phyloP scores from a whole-genome alignment of 1,140 invertebrate genomes.

The Anastrepha obliqua region DNA sequence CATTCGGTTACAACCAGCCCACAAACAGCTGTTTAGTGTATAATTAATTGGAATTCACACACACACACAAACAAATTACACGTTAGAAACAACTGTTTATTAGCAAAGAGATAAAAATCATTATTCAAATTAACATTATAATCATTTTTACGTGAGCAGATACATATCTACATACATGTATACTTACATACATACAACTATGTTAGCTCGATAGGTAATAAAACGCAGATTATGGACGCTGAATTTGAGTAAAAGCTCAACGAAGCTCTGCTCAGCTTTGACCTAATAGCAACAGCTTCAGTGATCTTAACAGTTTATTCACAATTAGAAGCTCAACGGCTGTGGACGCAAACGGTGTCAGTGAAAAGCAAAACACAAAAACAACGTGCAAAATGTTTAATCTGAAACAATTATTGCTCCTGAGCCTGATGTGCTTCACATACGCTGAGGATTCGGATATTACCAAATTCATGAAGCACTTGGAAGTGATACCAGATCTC shows the following conservation, averaged over 20 bases:
- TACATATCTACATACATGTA: too few relatives aligned
- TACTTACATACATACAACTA: not conserved
- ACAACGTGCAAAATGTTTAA: constrained; percentile 51
- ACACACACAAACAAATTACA: not conserved
- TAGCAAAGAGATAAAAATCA: not conserved
- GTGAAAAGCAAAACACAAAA: not conserved
- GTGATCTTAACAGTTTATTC: constrained; percentile 19
- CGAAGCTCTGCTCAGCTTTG: not conserved
- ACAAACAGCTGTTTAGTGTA: constrained; percentile 11
- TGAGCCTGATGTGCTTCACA: constrained; percentile 24
- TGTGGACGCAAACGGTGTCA: not conserved
- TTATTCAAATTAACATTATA: constrained; percentile 7
- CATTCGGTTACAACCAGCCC: not conserved
- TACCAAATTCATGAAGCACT: constrained; percentile 64
- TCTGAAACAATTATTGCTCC: constrained; percentile 24
- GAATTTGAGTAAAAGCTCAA: not conserved
- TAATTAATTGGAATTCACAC: constrained; percentile 18
- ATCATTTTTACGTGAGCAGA: not conserved
- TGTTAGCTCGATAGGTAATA: not conserved
- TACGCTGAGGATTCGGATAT: constrained; percentile 63
- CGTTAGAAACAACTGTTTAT: too few relatives aligned
- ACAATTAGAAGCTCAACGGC: constrained; percentile 16
- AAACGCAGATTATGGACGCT: not conserved
- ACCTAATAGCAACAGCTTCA: not conserved
- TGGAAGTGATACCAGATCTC: constrained; percentile 70